These are phyloP conservation scores for Augochlorella aurata DNA, from an alignment of 2,888 invertebrate genomes.

Conservation along the genomic window DNA sequence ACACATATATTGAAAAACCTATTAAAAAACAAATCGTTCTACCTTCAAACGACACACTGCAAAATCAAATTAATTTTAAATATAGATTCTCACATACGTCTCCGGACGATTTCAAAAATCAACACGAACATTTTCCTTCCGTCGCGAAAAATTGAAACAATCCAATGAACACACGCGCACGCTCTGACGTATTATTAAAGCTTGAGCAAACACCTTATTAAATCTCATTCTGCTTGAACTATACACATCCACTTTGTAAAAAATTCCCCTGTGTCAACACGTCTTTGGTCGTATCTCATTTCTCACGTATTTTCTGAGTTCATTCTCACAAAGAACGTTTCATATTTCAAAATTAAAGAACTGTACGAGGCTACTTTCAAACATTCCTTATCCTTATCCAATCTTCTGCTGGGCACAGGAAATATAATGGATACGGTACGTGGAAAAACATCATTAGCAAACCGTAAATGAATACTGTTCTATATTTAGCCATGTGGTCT, in stretches of 20 bases:
- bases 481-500: too few relatives aligned
- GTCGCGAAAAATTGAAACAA: neutral
- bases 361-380: neutral
- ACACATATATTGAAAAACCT: too few relatives aligned
- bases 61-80: neutral
- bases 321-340: neutral
- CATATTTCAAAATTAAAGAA: neutral
- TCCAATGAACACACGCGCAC: neutral
- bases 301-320: neutral
- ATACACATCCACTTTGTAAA: neutral
- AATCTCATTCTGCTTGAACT: neutral
- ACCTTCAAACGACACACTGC: neutral
- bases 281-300: neutral
- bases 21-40: neutral
- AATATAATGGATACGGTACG: neutral
- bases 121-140: neutral
- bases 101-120: neutral
- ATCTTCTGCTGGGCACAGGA: neutral
- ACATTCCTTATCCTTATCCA: neutral
- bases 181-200: neutral
- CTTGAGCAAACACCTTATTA: neutral
- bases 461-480: too few relatives aligned
- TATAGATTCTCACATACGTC: neutral
- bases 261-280: neutral
- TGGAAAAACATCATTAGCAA: too few relatives aligned